Evolutionary conservation across 2,113 vertebrate genomes (phyloP).

Genomic region (Micromys minutus): DNA sequence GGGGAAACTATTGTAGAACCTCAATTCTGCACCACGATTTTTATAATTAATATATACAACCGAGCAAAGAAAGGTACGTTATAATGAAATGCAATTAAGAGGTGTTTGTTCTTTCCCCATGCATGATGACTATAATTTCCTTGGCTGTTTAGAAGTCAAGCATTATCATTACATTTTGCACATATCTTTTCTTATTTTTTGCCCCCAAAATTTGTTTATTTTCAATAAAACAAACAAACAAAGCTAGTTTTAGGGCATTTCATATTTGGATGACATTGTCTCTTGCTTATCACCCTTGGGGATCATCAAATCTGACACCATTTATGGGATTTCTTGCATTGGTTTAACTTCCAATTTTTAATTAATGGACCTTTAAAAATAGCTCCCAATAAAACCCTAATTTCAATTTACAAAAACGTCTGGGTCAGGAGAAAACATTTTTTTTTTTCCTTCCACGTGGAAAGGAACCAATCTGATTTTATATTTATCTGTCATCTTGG

Average conservation of each 20-base stretch:
- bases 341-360: conserved; percentile 68
- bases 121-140: conserved; percentile 91
- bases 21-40: conserved; percentile 88
- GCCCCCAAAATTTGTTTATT: conserved; percentile 88
- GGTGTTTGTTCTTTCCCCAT: conserved; percentile 90
- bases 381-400: conserved; percentile 77
- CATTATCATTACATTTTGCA: conserved; percentile 88
- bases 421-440: conserved; percentile 60
- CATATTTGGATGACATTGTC: conserved; percentile 83
- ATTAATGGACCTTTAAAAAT: conserved; percentile 80
- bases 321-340: conserved; percentile 70
- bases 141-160: conserved; percentile 89
- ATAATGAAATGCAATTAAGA: conserved; percentile 93
- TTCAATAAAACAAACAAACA: conserved; percentile 87
- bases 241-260: conserved; percentile 74
- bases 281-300: conserved; percentile 82
- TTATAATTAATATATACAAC: conserved; percentile 94
- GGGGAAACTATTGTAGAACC: conserved; percentile 86
- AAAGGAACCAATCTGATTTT: conserved; percentile 76
- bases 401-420: conserved; percentile 72
- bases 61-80: conserved; percentile 89
- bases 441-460: conserved; percentile 74
- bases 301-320: conserved; percentile 81
- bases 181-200: conserved; percentile 83
- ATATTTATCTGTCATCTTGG: conserved; percentile 77